A percentile compares a stretch with the other conserved stretches of the same genome.
phyloP scores from a whole-genome alignment of 2,113 vertebrate species.

The Pteropus alecto region DNA sequence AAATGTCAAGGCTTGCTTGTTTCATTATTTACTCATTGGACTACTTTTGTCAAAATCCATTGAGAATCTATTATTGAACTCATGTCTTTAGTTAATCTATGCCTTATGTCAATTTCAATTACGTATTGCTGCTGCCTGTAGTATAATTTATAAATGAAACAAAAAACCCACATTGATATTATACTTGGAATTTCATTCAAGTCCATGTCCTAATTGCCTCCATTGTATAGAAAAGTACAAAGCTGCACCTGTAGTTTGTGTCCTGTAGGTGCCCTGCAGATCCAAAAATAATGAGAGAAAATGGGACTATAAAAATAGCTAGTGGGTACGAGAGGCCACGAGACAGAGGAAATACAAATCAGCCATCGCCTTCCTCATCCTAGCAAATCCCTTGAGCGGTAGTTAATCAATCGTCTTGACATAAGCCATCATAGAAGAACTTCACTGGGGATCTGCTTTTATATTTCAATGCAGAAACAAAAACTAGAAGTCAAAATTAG shows the following conservation, averaged over 20 bases:
- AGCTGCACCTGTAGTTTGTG: background rate
- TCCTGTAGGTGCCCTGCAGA: background rate
- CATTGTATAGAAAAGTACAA: too few species aligned
- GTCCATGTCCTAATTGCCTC: background rate
- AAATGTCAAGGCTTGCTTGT: background rate
- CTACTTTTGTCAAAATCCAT: background rate
- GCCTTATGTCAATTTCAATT: background rate
- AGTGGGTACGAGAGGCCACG: background rate
- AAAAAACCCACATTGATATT: background rate
- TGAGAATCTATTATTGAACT: background rate
- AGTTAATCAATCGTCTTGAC: background rate
- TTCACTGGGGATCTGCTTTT: background rate
- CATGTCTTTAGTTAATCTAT: background rate
- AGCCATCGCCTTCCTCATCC: background rate
- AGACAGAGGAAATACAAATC: background rate
- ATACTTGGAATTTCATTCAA: background rate
- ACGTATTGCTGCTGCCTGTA: background rate
- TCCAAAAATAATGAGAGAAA: background rate
- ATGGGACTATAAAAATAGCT: background rate
- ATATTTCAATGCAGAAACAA: background rate
- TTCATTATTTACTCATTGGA: background rate
- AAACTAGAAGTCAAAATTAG: background rate
- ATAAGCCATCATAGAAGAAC: background rate
- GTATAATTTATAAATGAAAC: background rate
- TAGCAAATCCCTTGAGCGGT: background rate